phyloP scores from a whole-genome alignment of 2,113 vertebrate genomes.

The Merops nubicus region DNA sequence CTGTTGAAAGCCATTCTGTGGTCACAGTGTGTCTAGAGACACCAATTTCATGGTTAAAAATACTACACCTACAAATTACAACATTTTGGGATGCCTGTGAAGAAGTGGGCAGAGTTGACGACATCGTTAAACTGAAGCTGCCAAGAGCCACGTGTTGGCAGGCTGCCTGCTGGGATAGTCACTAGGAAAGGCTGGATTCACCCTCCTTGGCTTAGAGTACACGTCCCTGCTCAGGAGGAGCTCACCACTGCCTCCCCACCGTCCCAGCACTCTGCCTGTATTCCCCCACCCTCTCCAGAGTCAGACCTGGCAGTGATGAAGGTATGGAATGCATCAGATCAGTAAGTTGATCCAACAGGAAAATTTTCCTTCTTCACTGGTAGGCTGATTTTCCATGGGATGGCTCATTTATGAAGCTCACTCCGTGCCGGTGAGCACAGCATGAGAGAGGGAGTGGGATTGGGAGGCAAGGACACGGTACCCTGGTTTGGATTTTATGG shows the following conservation, averaged over 20 bases:
- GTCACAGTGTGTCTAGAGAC: background rate
- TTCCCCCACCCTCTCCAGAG: background rate
- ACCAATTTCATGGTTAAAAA: background rate
- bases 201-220: background rate
- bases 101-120: background rate
- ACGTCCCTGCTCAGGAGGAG: accelerated
- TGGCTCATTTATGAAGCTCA: background rate
- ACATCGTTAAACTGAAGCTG: background rate
- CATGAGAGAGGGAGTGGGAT: accelerated
- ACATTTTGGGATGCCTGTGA: background rate
- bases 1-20: background rate
- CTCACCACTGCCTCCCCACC: background rate
- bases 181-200: background rate
- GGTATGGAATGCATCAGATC: background rate
- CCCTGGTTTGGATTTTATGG: accelerated
- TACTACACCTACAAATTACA: background rate
- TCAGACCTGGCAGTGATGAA: background rate
- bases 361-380: accelerated
- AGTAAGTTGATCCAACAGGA: background rate
- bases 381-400: background rate
- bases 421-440: background rate
- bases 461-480: background rate
- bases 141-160: background rate
- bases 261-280: accelerated
- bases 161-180: background rate